Conservation (phyloP, 2,113 vertebrate species). For the Nothocercus julius region DNA sequence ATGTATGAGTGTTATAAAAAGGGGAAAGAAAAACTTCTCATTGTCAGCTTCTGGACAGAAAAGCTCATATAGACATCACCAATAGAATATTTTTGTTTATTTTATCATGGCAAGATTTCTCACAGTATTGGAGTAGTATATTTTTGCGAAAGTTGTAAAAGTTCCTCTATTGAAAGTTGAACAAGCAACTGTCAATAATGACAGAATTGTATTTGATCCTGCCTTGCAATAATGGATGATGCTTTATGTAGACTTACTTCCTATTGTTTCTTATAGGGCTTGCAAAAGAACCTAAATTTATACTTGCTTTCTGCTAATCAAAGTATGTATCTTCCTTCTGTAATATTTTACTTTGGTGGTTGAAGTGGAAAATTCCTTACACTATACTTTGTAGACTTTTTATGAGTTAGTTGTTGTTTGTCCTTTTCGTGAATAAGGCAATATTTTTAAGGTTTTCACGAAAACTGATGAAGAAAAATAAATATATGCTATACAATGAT, state of each 20-base stretch:
- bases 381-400: neutral
- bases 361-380: neutral
- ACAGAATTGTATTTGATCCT: neutral
- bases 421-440: neutral
- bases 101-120: neutral
- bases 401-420: neutral
- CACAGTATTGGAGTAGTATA: neutral
- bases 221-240: neutral
- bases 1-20: neutral
- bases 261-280: neutral
- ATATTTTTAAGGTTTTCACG: neutral
- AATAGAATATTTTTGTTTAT: neutral
- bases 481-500: neutral
- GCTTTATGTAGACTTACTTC: neutral
- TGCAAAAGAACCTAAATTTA: neutral
- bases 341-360: neutral
- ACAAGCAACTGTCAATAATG: neutral
- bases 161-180: neutral
- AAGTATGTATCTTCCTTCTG: neutral
- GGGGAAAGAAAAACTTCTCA: neutral
- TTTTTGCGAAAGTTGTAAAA: neutral
- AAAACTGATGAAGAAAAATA: neutral
- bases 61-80: rapidly evolving
- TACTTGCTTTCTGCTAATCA: neutral
- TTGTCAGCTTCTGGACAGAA: neutral